Evolutionary conservation across 2,113 vertebrate genomes (phyloP), one percentile per base, ranked within the genome.

Genomic region (Polypterus bichir): DNA sequence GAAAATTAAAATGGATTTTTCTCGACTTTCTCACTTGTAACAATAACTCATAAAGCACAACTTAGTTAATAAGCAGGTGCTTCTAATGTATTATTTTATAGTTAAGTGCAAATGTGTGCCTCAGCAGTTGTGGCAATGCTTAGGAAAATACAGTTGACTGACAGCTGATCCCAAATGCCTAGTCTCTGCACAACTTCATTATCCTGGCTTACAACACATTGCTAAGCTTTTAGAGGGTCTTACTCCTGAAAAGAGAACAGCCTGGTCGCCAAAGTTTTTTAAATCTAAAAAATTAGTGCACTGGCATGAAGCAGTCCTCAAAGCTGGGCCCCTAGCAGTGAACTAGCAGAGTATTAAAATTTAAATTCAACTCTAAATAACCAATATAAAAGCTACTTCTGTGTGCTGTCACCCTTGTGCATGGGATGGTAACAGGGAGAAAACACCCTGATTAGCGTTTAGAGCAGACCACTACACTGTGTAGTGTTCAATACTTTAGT

Each of bases 371-470:
- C 78, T 86, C 80, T 78, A 77, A 74, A 82, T 86, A 86, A 86
- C 84, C 84, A 87, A 81, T 86, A 79, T 82, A 81, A 81, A 72
- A 77, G 79, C 78, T 80, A 84, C 83, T 88, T 86, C 72, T 85
- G 79, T 76, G 82, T 57, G 64, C 74, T 74, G 77, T 86, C 83
- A 81, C 81, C 77, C 81, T 83, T 74, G 90, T 91, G 90, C 78
- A 57, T 62, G 69, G 86, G 85, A 83, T 86, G 89, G 92, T 94
- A 91, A 91, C 88, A 86, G 81, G 86, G 88, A 88, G 89, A 92
- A 88, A 91, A 86, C 85, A 90, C 89, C 86, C 79, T 86, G 83
- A 89, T 91, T 93, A 92, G 91, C 84, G 86, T 90, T 87, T 89
- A 90, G 88, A 90, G 88, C 90, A 84, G 84, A 81, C 89, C 87